Conservation (phyloP, 2,113 vertebrate genomes). For the Toxostoma redivivum region DNA sequence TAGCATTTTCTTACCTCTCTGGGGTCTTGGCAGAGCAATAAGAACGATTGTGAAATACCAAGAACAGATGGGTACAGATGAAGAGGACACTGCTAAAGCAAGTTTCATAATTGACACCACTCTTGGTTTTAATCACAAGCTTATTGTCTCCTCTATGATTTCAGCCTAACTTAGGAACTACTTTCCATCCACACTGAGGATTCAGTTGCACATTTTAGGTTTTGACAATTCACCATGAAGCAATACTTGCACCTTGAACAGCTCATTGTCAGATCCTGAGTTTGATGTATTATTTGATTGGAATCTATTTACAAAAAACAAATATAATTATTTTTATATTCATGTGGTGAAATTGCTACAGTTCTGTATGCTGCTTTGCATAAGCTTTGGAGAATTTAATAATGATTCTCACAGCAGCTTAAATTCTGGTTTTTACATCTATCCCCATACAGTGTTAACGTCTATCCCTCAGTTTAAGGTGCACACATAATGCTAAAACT, state of each 20-base stretch:
- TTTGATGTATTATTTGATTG: neutral
- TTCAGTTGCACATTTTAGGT: neutral
- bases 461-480: neutral
- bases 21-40: neutral
- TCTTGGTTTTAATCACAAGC: neutral
- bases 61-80: neutral
- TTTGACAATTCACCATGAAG: neutral
- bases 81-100: neutral
- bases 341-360: neutral
- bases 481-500: neutral
- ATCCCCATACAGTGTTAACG: neutral
- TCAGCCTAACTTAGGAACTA: neutral
- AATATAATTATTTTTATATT: neutral
- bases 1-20: neutral
- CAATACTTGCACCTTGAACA: neutral
- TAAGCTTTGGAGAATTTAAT: neutral
- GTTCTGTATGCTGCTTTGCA: neutral
- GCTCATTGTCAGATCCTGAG: neutral
- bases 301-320: neutral
- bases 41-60: neutral
- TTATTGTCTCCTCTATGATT: neutral
- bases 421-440: neutral
- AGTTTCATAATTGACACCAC: neutral
- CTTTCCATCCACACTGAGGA: neutral
- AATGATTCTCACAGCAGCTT: neutral